phyloP scores from a whole-genome alignment of 1,140 invertebrate species.

The Sogatella furcifera region DNA sequence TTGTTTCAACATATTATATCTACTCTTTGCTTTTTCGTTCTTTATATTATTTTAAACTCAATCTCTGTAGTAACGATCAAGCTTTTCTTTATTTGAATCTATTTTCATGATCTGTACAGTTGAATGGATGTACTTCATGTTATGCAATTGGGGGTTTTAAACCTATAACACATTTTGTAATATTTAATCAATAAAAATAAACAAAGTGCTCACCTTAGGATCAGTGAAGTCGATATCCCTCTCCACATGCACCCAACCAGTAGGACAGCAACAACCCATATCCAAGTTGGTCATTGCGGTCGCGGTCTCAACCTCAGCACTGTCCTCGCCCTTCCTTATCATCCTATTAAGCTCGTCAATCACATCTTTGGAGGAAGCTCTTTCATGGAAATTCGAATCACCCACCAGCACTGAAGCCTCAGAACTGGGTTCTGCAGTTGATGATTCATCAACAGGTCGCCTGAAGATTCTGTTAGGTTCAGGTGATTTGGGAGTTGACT shows the following conservation, averaged over 20 bases:
- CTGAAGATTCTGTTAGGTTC: background rate
- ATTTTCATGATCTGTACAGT: too few relatives aligned
- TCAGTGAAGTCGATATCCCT: constrained; percentile 63
- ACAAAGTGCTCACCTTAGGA: constrained; percentile 49
- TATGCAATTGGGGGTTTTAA: too few relatives aligned
- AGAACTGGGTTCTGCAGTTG: background rate
- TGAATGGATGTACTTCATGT: too few relatives aligned
- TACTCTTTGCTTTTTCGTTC: too few relatives aligned
- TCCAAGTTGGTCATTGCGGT: constrained; percentile 3
- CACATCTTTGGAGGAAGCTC: constrained; percentile 61
- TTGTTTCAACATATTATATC: too few relatives aligned
- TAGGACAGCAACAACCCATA: constrained; percentile 50
- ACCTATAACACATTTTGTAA: background rate
- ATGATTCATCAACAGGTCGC: background rate
- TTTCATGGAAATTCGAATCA: constrained; percentile 46
- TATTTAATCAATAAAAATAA: background rate
- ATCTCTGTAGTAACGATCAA: too few relatives aligned
- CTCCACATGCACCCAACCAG: constrained; percentile 67
- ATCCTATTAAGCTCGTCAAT: constrained; percentile 63
- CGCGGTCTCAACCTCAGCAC: constrained; percentile 9
- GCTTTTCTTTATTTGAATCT: too few relatives aligned
- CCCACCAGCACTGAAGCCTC: constrained; percentile 4
- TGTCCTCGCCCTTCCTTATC: constrained; percentile 47
- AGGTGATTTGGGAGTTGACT: background rate
- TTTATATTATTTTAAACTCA: too few relatives aligned